Evolutionary conservation across 1,140 invertebrate species (phyloP).

Genomic region (Aphis gossypii): DNA sequence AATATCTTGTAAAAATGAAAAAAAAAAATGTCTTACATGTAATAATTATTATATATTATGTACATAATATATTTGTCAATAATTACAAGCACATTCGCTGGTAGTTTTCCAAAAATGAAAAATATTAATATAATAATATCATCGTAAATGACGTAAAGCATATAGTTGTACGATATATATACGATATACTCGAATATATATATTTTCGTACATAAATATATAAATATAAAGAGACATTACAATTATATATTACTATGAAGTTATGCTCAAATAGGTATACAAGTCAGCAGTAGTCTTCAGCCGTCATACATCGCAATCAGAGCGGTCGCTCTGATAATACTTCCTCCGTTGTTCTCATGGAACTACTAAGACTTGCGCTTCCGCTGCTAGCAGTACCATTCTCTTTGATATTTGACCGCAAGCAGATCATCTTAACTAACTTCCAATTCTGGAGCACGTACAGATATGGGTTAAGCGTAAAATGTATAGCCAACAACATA

Average conservation of each 20-base stretch:
- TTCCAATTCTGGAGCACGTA: constrained; percentile 71
- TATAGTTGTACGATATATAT: too few relatives aligned
- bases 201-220: too few relatives aligned
- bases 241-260: neutral
- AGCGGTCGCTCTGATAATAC: constrained; percentile 49
- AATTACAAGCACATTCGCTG: neutral
- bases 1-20: too few relatives aligned
- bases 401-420: neutral
- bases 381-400: neutral
- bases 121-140: neutral
- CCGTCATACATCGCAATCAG: neutral
- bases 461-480: constrained; percentile 81
- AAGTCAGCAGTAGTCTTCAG: neutral
- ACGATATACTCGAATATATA: too few relatives aligned
- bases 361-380: constrained; percentile 38
- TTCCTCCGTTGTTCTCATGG: constrained; percentile 58
- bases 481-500: constrained; percentile 80
- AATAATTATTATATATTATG: too few relatives aligned
- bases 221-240: too few relatives aligned
- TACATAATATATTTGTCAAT: neutral
- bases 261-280: neutral
- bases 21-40: too few relatives aligned
- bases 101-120: neutral
- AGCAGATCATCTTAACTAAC: constrained; percentile 57
- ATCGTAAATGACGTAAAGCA: neutral